Conservation (phyloP, 1,140 invertebrate genomes). For the Drosophila baimaii region DNA sequence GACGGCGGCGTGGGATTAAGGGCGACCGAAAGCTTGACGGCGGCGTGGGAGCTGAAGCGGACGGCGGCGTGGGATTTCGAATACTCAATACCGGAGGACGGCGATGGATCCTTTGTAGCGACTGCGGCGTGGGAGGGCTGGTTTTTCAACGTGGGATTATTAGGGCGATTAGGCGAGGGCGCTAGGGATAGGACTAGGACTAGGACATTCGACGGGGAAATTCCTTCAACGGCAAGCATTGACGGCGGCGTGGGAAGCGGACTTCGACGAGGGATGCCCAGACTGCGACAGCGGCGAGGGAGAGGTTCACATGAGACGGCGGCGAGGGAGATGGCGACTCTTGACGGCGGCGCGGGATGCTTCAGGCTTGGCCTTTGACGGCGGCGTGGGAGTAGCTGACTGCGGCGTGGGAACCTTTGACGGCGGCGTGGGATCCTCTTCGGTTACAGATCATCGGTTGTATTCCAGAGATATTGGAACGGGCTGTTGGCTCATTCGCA, state of each 20-base stretch:
- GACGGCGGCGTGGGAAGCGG: constrained; percentile 43
- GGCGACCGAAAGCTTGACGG: constrained; percentile 15
- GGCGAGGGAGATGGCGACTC: constrained; percentile 25
- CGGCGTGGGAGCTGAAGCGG: constrained; percentile 29
- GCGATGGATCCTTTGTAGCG: background rate
- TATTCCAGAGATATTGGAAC: constrained; percentile 46
- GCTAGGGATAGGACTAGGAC: constrained; percentile 27
- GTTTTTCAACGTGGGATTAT: constrained; percentile 44
- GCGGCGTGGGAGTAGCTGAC: constrained; percentile 65
- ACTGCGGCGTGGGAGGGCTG: constrained; percentile 46
- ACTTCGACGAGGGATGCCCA: background rate
- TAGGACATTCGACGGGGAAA: background rate
- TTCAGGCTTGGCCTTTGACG: constrained; percentile 30
- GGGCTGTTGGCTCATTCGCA: constrained; percentile 2
- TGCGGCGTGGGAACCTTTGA: constrained; percentile 51
- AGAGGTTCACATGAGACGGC: constrained; percentile 10
- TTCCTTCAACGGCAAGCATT: background rate
- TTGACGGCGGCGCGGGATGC: constrained; percentile 71
- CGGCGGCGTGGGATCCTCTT: constrained; percentile 46
- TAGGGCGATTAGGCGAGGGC: constrained; percentile 45
- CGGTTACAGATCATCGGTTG: constrained; percentile 57
- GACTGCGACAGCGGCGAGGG: constrained; percentile 49
- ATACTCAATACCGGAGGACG: background rate
- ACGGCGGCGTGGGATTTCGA: constrained; percentile 17
- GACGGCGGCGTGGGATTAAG: constrained; percentile 46